These are phyloP conservation scores for Microdon myrmicae DNA, from an alignment of 2,888 invertebrate genomes.

Conservation along the genomic window DNA sequence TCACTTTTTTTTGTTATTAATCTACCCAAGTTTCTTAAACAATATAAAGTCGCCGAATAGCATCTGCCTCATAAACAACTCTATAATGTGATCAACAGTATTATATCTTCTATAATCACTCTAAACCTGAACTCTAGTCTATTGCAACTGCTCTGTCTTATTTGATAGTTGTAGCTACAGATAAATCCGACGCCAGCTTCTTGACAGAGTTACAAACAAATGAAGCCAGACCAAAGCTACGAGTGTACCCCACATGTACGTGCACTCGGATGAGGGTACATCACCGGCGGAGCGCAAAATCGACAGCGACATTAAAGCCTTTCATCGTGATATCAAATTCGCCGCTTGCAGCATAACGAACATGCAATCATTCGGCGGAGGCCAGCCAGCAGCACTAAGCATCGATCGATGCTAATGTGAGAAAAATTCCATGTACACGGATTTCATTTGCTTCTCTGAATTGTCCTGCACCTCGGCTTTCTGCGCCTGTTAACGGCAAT, in stretches of 20 bases:
- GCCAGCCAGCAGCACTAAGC: conserved; percentile 16
- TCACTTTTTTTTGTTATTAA: too few relatives aligned
- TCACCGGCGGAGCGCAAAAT: conserved; percentile 64
- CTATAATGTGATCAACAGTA: too few relatives aligned
- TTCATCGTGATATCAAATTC: conserved; percentile 55
- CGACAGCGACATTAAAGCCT: conserved; percentile 63
- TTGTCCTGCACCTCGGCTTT: conserved; percentile 24
- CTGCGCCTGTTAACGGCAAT: too few relatives aligned
- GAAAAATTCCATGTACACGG: conserved; percentile 19
- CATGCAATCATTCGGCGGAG: conserved; percentile 34
- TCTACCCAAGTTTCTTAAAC: too few relatives aligned
- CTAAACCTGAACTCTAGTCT: too few relatives aligned
- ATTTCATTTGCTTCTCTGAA: conserved; percentile 37
- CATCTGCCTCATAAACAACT: too few relatives aligned
- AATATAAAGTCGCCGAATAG: too few relatives aligned
- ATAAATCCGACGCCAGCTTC: too few relatives aligned
- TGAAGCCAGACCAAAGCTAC: conserved; percentile 50
- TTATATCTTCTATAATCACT: too few relatives aligned
- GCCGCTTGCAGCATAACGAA: conserved; percentile 20
- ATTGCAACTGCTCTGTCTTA: too few relatives aligned
- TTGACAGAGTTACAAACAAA: conserved; percentile 38
- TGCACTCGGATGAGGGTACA: conserved; percentile 51
- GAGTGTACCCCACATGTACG: conserved; percentile 36
- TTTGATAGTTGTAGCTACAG: too few relatives aligned
- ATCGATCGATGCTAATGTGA: conserved; percentile 15